Conservation (phyloP, 2,888 invertebrate species). For the Baccha elongata region DNA sequence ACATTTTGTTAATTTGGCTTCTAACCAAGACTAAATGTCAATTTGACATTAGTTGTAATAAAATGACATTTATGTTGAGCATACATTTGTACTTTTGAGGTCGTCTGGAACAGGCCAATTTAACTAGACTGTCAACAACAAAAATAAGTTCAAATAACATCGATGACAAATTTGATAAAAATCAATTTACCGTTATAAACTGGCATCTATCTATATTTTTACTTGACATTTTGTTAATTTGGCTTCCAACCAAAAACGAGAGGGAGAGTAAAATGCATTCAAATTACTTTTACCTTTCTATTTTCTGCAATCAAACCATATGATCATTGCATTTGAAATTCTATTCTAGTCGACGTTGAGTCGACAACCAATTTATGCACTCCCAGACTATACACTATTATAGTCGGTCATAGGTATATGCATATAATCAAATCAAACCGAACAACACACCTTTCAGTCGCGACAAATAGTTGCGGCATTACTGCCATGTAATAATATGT, state of each 20-base stretch:
- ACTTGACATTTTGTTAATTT: neutral
- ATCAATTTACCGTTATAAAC: too few species aligned
- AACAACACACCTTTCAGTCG: conserved; percentile 69
- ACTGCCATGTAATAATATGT: conserved; percentile 58
- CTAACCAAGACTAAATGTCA: too few species aligned
- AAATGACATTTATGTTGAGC: too few species aligned
- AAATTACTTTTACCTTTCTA: conserved; percentile 8
- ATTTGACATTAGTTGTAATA: too few species aligned
- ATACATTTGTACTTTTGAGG: too few species aligned
- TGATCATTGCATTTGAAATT: conserved; percentile 41
- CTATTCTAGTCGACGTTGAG: conserved; percentile 52
- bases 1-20: conserved; percentile 16
- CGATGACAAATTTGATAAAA: too few species aligned
- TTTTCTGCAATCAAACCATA: conserved; percentile 22
- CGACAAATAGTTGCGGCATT: conserved; percentile 72
- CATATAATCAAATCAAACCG: conserved; percentile 37
- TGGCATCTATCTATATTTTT: neutral
- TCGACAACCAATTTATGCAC: conserved; percentile 47
- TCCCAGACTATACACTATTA: conserved; percentile 42
- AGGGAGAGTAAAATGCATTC: conserved; percentile 43
- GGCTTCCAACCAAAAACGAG: conserved; percentile 40
- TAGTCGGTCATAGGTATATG: conserved; percentile 11
- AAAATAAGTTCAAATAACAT: too few species aligned
- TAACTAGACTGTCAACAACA: too few species aligned
- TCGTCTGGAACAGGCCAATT: too few species aligned